Evolutionary conservation across 2,113 vertebrate species (phyloP).

Genomic region (Podocnemis expansa): DNA sequence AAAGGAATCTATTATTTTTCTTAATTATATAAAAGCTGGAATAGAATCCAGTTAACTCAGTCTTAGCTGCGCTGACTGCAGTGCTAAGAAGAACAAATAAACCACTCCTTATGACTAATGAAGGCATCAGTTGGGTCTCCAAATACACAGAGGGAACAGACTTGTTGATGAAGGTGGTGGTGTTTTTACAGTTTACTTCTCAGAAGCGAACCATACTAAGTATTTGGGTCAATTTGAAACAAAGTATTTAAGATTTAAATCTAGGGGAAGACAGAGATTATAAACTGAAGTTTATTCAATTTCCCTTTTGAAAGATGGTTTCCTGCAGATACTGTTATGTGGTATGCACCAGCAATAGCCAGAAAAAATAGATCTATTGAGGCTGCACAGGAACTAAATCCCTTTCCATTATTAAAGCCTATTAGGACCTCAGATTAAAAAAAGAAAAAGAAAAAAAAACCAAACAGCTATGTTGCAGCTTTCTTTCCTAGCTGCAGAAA

Average conservation of each 20-base stretch:
- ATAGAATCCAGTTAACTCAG: not conserved
- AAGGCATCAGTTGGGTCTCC: not conserved
- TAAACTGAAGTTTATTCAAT: not conserved
- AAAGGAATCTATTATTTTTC: not conserved
- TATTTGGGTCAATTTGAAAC: not conserved
- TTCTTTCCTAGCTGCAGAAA: constrained; percentile 14
- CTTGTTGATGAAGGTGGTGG: not conserved
- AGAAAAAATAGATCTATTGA: not conserved
- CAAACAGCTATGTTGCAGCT: not conserved
- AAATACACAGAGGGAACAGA: not conserved
- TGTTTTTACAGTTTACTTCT: not conserved
- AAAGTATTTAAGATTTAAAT: not conserved
- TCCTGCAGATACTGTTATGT: no score
- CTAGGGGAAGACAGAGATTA: not conserved
- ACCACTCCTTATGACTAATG: not conserved
- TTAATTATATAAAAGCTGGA: not conserved
- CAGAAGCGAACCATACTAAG: not conserved
- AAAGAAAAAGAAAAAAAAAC: no score
- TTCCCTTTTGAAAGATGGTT: no score
- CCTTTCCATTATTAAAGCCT: not conserved
- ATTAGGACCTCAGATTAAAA: not conserved
- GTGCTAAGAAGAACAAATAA: not conserved
- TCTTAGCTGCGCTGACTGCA: not conserved
- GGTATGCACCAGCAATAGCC: not conserved
- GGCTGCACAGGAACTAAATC: accelerated